Evolutionary conservation across 2,888 invertebrate genomes (phyloP), one percentile per base, ranked within the genome.

Genomic region (Lasioglossum morio): DNA sequence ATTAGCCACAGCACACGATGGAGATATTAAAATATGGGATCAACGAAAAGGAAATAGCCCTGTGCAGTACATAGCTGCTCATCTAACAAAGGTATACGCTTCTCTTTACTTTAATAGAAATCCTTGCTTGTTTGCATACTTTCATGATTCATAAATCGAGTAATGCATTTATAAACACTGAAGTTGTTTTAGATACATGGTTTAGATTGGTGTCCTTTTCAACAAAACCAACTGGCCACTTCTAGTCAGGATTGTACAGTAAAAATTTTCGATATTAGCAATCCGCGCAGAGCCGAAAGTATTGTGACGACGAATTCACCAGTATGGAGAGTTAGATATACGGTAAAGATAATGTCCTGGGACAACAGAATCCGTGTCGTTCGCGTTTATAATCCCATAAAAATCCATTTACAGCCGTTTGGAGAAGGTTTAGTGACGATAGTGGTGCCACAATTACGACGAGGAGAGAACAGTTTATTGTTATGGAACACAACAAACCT

Each of bases 21-120:
- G 99, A 3, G 99, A 99, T 95, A 97, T 99, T 5, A 97, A 99
- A 95, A 97, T 99, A 89, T 99, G 99, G 99, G 99, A 99, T 95
- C 98, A 98, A 90, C 96, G 99, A 87, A 99, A 99, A 96, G 97
- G 97, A 87, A 97, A 97, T 75, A 96, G 97, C 78, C 99, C 99
- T 0, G 96, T 98, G 4, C 98, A 98, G 94, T 99, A 99, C 92
- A 98, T 99, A 91, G 98, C 99, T 40, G 99, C 99, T 5, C 99
- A 99, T 96, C 96, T 98, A 85, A 96, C 97, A 72, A 97, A 96
- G 95, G 96, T 96, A 91, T 89, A 69, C 60, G 74, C 40, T 27
- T 60, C 57, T 30, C 40, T 63, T 30, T 19, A 16, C 40, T 77
- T 75, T 14, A 8, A 43, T 14, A 14, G 0, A 30, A 27, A 48